Evolutionary conservation across 2,113 vertebrate genomes (phyloP).

Genomic region (Prionailurus viverrinus): DNA sequence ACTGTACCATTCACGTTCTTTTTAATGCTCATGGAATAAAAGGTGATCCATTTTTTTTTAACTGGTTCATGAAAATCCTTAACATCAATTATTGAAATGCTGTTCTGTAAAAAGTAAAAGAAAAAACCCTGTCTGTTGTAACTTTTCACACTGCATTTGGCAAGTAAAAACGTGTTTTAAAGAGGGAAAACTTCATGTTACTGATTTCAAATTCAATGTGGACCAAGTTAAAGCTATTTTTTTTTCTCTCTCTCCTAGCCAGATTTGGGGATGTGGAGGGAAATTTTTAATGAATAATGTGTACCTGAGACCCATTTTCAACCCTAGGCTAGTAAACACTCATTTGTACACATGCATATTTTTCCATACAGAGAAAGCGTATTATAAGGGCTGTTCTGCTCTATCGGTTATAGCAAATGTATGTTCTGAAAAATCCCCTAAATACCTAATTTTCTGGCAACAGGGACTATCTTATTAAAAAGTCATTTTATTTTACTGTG

Average conservation of each 20-base stretch:
- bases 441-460: constrained; percentile 76
- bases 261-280: neutral
- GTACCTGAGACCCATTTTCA: constrained; percentile 55
- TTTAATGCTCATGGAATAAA: constrained; percentile 40
- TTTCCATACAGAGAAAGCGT: constrained; percentile 50
- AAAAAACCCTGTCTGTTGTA: neutral
- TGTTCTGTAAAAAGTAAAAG: constrained; percentile 30
- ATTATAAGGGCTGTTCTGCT: constrained; percentile 66
- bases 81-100: constrained; percentile 51
- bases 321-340: constrained; percentile 36
- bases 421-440: constrained; percentile 71
- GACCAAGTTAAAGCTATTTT: neutral
- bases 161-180: constrained; percentile 52
- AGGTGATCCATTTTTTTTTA: neutral
- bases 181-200: neutral
- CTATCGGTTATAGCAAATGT: constrained; percentile 70
- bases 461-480: constrained; percentile 77
- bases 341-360: constrained; percentile 74
- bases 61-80: neutral
- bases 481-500: constrained; percentile 70
- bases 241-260: neutral
- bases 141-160: constrained; percentile 51
- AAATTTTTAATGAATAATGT: constrained; percentile 50
- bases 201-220: constrained; percentile 55
- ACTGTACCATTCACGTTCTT: neutral